Conservation (phyloP, 2,113 vertebrate genomes). For the Falcunculus frontatus region DNA sequence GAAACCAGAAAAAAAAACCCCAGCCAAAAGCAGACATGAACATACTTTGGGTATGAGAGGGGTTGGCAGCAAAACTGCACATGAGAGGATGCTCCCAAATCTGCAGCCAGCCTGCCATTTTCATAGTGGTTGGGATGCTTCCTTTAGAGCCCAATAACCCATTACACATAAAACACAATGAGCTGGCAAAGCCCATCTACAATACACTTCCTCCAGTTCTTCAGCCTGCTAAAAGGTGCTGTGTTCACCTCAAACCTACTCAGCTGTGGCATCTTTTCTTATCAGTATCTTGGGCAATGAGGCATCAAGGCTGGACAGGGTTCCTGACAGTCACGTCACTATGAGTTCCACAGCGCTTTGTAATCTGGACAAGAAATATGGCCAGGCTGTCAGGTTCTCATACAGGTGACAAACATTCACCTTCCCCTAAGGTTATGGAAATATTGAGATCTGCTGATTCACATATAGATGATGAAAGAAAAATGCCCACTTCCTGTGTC, state of each 20-base stretch:
- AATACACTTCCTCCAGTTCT: rapidly evolving
- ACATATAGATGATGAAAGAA: rapidly evolving
- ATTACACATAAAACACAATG: rapidly evolving
- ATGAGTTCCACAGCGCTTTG: background rate
- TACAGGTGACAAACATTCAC: rapidly evolving
- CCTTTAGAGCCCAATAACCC: background rate
- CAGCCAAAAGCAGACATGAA: background rate
- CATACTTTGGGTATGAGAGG: rapidly evolving
- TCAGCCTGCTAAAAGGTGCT: background rate
- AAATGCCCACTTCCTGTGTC: rapidly evolving
- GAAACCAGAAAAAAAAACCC: rapidly evolving
- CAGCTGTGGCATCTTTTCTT: background rate
- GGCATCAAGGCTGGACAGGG: background rate
- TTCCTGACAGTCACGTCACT: background rate
- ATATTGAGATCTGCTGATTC: rapidly evolving
- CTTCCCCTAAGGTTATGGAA: background rate
- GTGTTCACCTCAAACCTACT: background rate
- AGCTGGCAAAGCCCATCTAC: background rate
- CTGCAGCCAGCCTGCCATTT: background rate
- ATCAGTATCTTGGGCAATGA: background rate
- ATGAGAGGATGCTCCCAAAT: background rate
- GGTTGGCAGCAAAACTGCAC: rapidly evolving
- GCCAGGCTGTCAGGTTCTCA: background rate
- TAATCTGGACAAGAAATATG: background rate
- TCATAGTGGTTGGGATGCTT: rapidly evolving